These are phyloP conservation scores for Cercocebus atys DNA, from an alignment of 2,113 vertebrate genomes.

Conservation along the genomic window DNA sequence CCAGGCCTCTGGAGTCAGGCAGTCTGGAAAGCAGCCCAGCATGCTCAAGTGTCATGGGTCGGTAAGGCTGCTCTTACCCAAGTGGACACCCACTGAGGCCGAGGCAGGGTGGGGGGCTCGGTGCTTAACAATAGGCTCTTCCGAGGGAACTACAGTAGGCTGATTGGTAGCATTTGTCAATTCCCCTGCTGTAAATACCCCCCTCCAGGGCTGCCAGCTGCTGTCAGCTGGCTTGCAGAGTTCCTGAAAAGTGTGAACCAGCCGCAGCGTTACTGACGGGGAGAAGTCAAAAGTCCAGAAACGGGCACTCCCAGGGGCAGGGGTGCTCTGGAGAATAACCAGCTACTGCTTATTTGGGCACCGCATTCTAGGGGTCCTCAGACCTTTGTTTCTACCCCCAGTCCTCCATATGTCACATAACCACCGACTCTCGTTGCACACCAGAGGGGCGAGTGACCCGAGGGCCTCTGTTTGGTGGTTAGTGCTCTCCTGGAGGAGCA, in stretches of 20 bases:
- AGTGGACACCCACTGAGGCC: neutral
- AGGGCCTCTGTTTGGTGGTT: neutral
- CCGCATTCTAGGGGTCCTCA: neutral
- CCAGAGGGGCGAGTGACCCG: rapidly evolving
- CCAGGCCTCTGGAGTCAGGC: rapidly evolving
- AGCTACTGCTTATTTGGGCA: neutral
- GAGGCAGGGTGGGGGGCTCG: rapidly evolving
- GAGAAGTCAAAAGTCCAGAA: neutral
- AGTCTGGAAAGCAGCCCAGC: rapidly evolving
- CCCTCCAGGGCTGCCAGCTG: neutral
- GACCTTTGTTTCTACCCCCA: neutral
- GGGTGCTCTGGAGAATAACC: neutral
- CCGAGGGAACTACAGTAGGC: neutral
- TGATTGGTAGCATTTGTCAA: rapidly evolving
- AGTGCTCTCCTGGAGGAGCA: neutral
- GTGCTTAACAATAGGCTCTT: neutral
- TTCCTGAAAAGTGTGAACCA: neutral
- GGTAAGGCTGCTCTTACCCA: too few relatives aligned
- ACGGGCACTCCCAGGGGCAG: rapidly evolving
- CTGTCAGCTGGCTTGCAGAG: neutral
- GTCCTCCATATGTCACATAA: neutral
- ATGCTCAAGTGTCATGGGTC: too few relatives aligned
- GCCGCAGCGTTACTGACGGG: too few relatives aligned
- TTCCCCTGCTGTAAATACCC: neutral
- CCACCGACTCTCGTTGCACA: too few relatives aligned